phyloP scores from a whole-genome alignment of 2,113 vertebrate genomes.

The Strix uralensis region DNA sequence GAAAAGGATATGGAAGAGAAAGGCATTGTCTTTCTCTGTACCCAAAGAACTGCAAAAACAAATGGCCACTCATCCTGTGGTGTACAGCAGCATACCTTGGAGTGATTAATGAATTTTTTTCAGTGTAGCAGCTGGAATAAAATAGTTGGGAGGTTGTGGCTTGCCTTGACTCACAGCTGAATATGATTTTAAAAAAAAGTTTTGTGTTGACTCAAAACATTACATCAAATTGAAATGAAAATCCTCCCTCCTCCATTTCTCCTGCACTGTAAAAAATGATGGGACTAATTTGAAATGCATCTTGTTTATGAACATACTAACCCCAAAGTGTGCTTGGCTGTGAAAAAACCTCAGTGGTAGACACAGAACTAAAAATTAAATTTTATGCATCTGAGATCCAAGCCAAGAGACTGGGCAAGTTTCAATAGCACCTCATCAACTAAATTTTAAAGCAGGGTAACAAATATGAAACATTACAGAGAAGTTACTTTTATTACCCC shows the following conservation, averaged over 20 bases:
- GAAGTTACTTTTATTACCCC: neutral
- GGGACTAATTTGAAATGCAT: neutral
- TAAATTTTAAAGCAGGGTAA: neutral
- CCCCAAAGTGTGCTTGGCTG: neutral
- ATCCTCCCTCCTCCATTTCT: neutral
- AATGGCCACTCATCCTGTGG: neutral
- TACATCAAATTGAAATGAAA: neutral
- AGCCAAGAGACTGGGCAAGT: neutral
- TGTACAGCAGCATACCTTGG: neutral
- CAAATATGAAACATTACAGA: neutral
- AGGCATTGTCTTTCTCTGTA: neutral
- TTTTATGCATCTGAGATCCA: neutral
- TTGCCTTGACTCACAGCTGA: constrained; percentile 12
- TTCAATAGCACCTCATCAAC: neutral
- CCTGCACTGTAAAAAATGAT: neutral
- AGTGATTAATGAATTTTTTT: neutral
- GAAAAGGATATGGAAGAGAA: neutral
- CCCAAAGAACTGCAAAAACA: neutral
- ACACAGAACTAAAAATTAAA: neutral
- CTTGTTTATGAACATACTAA: constrained; percentile 17
- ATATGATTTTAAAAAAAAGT: neutral
- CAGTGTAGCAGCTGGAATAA: neutral
- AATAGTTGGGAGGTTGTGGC: neutral
- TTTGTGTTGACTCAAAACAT: constrained; percentile 13
- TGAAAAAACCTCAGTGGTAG: neutral